These are phyloP conservation scores for Morpho helenor DNA, from an alignment of 2,888 invertebrate species.

Conservation along the genomic window DNA sequence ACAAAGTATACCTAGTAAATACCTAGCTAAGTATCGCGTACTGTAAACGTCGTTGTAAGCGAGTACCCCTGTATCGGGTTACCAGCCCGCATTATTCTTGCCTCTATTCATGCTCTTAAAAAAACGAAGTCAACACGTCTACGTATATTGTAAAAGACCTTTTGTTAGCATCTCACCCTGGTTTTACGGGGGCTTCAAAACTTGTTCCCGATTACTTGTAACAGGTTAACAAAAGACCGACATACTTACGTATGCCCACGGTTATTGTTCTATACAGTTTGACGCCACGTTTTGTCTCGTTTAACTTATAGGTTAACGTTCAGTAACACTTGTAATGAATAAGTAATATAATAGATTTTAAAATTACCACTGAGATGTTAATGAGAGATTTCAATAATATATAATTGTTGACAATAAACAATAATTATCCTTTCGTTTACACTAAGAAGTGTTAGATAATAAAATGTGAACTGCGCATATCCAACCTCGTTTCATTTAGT, in stretches of 20 bases:
- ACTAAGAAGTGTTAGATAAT: no score
- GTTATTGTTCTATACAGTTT: background rate
- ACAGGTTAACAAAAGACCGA: slow-evolving; percentile 45
- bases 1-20: slow-evolving; percentile 17
- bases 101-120: slow-evolving; percentile 49
- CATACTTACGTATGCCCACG: slow-evolving; percentile 23
- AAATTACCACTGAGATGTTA: slow-evolving; percentile 11
- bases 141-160: slow-evolving; percentile 42
- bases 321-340: no score
- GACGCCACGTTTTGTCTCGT: no score
- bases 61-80: slow-evolving; percentile 27
- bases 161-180: slow-evolving; percentile 46
- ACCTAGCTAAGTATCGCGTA: slow-evolving; percentile 20
- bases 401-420: no score
- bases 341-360: no score
- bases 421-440: no score
- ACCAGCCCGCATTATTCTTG: slow-evolving; percentile 43
- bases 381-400: slow-evolving; percentile 24
- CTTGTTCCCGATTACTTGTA: slow-evolving; percentile 48
- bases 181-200: slow-evolving; percentile 48
- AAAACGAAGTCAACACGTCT: slow-evolving; percentile 42
- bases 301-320: no score
- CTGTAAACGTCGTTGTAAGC: slow-evolving; percentile 22
- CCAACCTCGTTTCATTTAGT: no score
- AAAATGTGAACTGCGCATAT: no score